Evolutionary conservation across 2,888 invertebrate genomes (phyloP), one percentile per base, ranked within the genome.

Genomic region (Nymphalis polychloros): DNA sequence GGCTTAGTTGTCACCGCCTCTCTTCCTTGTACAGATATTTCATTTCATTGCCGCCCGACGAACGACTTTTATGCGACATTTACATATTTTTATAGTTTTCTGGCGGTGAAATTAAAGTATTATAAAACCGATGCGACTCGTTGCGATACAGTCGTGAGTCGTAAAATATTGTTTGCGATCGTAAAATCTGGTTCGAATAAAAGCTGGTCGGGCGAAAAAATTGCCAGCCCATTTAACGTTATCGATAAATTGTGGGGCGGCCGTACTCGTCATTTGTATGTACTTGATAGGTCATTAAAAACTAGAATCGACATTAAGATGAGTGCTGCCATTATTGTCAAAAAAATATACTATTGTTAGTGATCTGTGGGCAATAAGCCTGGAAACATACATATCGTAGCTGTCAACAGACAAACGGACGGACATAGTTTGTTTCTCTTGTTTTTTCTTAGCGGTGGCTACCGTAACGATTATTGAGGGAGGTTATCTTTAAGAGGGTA

Each of bases 101-200:
- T 84, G 87, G 84, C 90, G 90, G 91, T 85, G 87, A 88, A 92
- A 92, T 92, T 92, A 91, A 92, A 91, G 89, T 88, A 89, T 90
- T 89, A 88, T 89, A 90, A 90, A 87, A 82, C 83, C 85, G 84
- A 87, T 85, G 83, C 85, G 84, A 85, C 86, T 88, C 87, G 81
- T 84, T 84, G 86, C 87, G 83, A 87, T 88, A 88, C 86, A 87
- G 84, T 81, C 84, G 81, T 79, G 80, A 81, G 81, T 90, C 89
- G 88, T 91, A 86, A 92, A 92, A 90, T 89, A 89, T 84, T 88
- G 89, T 88, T 84, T 79, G 79, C 74, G 86, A 75, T 90, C 90
- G 86, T 91, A 87, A 91, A 90, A 82, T 80, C 79, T 81, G 85
- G 81, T 80, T 80, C 80, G 79, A 83, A 90, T 91, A 90, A 92